phyloP scores from a whole-genome alignment of 2,888 invertebrate genomes.

The Tetranychus piercei region DNA sequence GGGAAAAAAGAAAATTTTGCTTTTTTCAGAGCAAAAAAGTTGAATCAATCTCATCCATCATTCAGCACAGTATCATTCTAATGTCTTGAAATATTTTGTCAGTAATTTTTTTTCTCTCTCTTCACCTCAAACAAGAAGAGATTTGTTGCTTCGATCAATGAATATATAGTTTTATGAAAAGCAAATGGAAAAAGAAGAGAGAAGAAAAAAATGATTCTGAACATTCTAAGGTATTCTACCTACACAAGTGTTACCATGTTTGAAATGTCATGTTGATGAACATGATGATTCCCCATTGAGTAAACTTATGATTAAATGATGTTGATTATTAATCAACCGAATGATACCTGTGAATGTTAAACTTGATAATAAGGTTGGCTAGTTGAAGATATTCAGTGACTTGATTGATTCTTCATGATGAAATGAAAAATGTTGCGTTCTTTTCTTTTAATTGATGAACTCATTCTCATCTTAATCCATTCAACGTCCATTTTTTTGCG shows the following conservation, averaged over 20 bases:
- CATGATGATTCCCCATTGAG: not conserved
- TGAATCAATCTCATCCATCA: conserved; percentile 1
- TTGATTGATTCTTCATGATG: too few species aligned
- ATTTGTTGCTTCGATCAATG: too few species aligned
- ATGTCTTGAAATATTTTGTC: not conserved
- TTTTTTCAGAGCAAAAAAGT: not conserved
- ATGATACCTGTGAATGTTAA: not conserved
- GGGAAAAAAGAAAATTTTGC: not conserved
- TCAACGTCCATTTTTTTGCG: too few species aligned
- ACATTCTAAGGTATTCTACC: too few species aligned
- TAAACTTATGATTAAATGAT: not conserved
- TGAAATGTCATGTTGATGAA: not conserved
- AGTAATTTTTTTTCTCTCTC: not conserved
- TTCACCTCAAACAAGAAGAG: not conserved
- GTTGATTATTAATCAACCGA: not conserved
- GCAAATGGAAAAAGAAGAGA: too few species aligned
- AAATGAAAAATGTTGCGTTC: too few species aligned
- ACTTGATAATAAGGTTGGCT: not conserved
- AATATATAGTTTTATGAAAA: too few species aligned
- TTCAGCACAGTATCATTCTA: not conserved
- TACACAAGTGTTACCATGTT: too few species aligned
- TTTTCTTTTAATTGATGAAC: too few species aligned
- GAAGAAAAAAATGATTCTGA: too few species aligned
- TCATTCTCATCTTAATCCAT: too few species aligned
- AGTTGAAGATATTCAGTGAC: too few species aligned